These are phyloP conservation scores for Pollachius pollachius DNA, from an alignment of 2,113 vertebrate species.

Conservation along the genomic window DNA sequence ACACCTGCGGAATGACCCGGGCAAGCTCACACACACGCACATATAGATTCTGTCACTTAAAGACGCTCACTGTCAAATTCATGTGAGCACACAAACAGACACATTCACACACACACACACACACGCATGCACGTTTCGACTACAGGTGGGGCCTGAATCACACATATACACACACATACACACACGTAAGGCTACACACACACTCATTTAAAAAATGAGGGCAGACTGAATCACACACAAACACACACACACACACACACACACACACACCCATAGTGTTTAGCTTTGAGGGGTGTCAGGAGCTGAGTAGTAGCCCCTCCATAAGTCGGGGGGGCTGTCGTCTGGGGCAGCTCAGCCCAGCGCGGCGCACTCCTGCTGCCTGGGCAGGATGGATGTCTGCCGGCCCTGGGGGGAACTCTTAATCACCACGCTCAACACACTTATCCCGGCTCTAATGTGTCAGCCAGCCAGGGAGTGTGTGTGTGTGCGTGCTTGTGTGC, in stretches of 20 bases:
- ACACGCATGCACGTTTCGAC: not conserved
- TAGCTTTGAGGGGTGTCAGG: conserved; percentile 5
- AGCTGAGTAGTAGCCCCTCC: conserved; percentile 30
- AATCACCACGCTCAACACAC: conserved; percentile 20
- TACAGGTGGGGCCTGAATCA: too few species aligned
- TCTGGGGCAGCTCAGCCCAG: conserved; percentile 26
- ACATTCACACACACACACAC: conserved; percentile 8
- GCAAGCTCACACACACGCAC: not conserved
- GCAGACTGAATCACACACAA: not conserved
- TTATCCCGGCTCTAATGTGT: conserved; percentile 28
- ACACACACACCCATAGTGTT: not conserved
- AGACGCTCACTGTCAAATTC: not conserved
- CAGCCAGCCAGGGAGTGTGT: not conserved
- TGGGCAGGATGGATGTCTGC: conserved; percentile 36
- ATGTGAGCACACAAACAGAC: too few species aligned
- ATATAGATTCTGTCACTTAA: not conserved
- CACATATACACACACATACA: not conserved
- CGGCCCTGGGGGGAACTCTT: conserved; percentile 38
- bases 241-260: conserved; percentile 2
- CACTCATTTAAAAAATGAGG: too few species aligned
- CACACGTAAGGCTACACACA: not conserved
- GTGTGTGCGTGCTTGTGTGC: conserved; percentile 13
- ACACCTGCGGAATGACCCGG: not conserved
- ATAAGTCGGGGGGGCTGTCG: conserved; percentile 32
- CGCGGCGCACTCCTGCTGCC: conserved; percentile 38